Percentiles rank a stretch among this genome's conserved stretches.
phyloP scores from a whole-genome alignment of 2,888 invertebrate genomes.

The Magallana nippona region DNA sequence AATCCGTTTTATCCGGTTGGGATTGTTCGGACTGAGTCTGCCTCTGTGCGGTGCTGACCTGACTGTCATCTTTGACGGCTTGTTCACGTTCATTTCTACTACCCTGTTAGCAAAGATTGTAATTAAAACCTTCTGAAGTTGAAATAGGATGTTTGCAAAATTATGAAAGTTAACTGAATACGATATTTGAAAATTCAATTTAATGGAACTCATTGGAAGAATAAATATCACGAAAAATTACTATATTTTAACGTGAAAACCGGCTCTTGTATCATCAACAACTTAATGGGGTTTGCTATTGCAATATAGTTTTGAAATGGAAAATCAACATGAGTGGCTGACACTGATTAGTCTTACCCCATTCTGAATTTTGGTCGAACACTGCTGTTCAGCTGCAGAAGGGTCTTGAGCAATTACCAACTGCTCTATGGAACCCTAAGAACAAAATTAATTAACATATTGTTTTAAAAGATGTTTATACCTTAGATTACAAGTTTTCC shows the following conservation, averaged over 20 bases:
- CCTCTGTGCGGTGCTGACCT: background rate
- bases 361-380: slow-evolving; percentile 52
- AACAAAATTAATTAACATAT: background rate
- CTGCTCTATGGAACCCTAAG: slow-evolving; percentile 71
- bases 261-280: too few species aligned
- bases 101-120: background rate
- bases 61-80: slow-evolving; percentile 14
- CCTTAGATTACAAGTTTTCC: too few species aligned
- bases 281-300: too few species aligned
- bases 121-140: too few species aligned
- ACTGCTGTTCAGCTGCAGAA: slow-evolving; percentile 64
- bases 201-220: too few species aligned
- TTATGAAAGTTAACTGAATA: too few species aligned
- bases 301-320: too few species aligned
- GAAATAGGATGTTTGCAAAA: too few species aligned
- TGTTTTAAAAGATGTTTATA: background rate
- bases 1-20: background rate
- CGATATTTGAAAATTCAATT: too few species aligned
- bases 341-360: slow-evolving; percentile 29
- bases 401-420: slow-evolving; percentile 64
- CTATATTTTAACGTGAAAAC: too few species aligned
- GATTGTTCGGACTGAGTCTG: background rate
- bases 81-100: background rate
- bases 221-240: too few species aligned
- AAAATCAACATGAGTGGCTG: too few species aligned